Evolutionary conservation across 2,888 invertebrate species (phyloP).

Genomic region (Heliconius ethilla): DNA sequence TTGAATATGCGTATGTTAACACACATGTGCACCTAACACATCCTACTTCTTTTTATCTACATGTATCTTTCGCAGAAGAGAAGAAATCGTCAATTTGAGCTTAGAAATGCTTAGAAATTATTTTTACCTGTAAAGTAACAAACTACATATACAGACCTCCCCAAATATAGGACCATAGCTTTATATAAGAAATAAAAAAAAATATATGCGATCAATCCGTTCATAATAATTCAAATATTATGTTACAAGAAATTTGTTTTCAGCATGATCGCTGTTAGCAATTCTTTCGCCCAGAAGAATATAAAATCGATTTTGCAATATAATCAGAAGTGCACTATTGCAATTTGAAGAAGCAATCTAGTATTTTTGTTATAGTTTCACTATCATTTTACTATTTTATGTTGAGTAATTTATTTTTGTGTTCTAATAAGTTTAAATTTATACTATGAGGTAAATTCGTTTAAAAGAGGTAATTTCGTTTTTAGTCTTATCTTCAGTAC

Average conservation of each 20-base stretch:
- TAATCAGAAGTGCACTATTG: not conserved
- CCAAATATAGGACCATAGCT: not conserved
- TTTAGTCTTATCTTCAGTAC: not conserved
- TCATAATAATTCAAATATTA: too few species aligned
- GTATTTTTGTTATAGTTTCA: not conserved
- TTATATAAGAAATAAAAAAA: not conserved
- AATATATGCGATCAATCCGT: too few species aligned
- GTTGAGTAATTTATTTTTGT: not conserved
- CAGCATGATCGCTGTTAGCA: not conserved
- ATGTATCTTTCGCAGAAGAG: too few species aligned
- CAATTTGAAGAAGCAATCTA: not conserved
- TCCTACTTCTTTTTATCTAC: too few species aligned
- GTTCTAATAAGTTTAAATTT: not conserved
- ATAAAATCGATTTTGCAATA: not conserved
- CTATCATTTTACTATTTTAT: not conserved
- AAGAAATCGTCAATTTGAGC: not conserved
- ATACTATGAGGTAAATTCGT: not conserved
- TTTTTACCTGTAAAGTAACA: too few species aligned
- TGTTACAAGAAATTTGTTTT: not conserved
- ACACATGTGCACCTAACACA: too few species aligned
- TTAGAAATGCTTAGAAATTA: too few species aligned
- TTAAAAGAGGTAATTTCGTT: too few species aligned
- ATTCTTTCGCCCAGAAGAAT: not conserved
- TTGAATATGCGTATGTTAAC: too few species aligned
- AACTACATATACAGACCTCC: too few species aligned